A percentile compares a stretch with the other conserved stretches of the same genome.
Conservation (phyloP, 37 sponge, comb jelly and placozoan species). For the Mnemiopsis leidyi region DNA sequence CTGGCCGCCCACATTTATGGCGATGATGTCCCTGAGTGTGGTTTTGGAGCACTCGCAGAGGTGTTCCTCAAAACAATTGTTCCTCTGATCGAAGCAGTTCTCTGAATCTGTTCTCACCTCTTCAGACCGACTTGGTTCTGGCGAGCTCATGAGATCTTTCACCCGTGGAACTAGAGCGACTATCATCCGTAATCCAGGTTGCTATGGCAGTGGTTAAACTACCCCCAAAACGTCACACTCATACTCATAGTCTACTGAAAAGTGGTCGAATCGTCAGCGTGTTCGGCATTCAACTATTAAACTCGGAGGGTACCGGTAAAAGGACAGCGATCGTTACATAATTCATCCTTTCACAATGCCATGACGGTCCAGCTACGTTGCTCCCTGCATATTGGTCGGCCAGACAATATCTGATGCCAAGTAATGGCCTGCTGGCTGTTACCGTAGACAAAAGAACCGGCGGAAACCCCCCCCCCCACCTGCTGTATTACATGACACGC, state of each 20-base stretch:
- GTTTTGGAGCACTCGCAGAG: not conserved
- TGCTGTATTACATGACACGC: not conserved
- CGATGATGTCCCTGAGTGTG: not conserved
- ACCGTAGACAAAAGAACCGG: not conserved
- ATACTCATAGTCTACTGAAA: not conserved
- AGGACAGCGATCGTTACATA: not conserved
- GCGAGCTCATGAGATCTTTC: not conserved
- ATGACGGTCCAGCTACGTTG: too few relatives aligned
- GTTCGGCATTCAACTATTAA: too few relatives aligned
- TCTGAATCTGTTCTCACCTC: not conserved
- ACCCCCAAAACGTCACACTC: too few relatives aligned
- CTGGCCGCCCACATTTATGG: conserved; percentile 33
- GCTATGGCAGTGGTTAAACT: not conserved
- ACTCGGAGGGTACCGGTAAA: not conserved
- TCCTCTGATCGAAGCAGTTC: not conserved
- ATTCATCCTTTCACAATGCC: not conserved
- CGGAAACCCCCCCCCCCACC: not conserved
- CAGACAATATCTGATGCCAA: not conserved
- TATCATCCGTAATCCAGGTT: not conserved
- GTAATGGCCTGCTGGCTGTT: not conserved
- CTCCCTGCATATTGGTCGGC: too few relatives aligned
- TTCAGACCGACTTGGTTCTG: too few relatives aligned
- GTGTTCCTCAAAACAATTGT: not conserved
- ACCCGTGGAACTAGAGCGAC: not conserved
- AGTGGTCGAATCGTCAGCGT: not conserved